Evolutionary conservation across 2,888 invertebrate genomes (phyloP), one percentile per base, ranked within the genome.

Genomic region (Drosophila parthenogenetica): DNA sequence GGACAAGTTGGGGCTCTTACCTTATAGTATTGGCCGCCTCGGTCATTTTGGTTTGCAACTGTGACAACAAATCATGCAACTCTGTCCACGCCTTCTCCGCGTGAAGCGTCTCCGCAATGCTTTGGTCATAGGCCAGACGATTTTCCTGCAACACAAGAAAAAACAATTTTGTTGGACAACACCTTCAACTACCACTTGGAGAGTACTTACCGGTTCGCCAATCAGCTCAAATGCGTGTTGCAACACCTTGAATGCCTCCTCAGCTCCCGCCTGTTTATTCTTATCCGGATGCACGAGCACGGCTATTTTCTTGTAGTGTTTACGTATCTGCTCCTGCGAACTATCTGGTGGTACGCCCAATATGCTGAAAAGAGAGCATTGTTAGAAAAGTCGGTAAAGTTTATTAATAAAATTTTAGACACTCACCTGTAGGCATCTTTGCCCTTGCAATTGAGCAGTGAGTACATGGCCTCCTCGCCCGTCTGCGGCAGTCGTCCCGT

Each of bases 251-350:
- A 98, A 98, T 39, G 98, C 98, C 92, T 98, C 98, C 90, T 98
- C 98, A 0, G 98, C 98, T 32, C 98, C 98, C 4, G 98, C 97
- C 91, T 97, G 97, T 89, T 96, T 96, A 92, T 98, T 98, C 93
- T 98, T 98, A 91, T 98, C 98, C 0, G 98, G 98, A 93, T 98
- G 98, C 39, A 98, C 98, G 40, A 98, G 93, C 87, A 98, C 96
- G 8, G 98, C 98, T 92, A 98, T 98, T 84, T 96, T 94, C 89
- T 98, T 96, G 92, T 98, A 98, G 93, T 98, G 98, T 85, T 97
- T 96, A 90, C 97, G 97, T 86, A 99, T 97, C 89, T 98, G 98
- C 80, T 98, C 98, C 90, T 98, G 98, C 13, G 96, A 95, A 91
- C 98, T 97, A 68, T 96, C 95, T 51, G 96, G 95, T 51, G 96